Base-by-base conservation (phyloP, 2,888 invertebrate genomes). In the Cosmorhoe ocellata region DNA sequence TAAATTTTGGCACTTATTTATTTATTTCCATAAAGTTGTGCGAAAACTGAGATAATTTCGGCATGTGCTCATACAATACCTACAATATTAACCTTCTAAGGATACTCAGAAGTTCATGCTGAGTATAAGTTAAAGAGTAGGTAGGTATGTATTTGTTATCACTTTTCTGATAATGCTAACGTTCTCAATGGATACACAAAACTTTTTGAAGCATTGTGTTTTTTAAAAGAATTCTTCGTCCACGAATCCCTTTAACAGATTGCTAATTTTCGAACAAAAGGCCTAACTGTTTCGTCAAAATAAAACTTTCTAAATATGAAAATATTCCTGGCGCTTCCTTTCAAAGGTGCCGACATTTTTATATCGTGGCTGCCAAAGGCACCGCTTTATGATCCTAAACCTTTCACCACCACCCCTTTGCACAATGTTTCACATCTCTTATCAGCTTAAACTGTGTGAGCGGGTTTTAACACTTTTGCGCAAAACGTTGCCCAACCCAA, bases 281-380 rank as follows among this genome's bases (percentile, higher is more conserved):
- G 24, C 24, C 53, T 84, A 84, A 85, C 84, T 80, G 79, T 81
- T 83, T 75, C 67, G 49, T 48, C 24, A 58, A 74, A 84, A 87
- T 80, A 80, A 84, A 86, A 83, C 78, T 85, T 84, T 85, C 80
- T 76, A 75, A 66, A 73, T 65, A 55, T 59, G 59, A 66, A 69
- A 59, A 70, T 72, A 67, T 65, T 62, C 66, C 64, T 72, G 75
- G 76, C 78, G 81, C 74, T 75, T 71, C 53, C 54, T 58, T 60
- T 67, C 71, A 85, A 84, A 84, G 69, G 61, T 45, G 63, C 86
- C 86, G 83, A 76, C 71, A 67, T 76, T 85, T 51, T 86, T 76
- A 88, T 86, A 87, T 85, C 74, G 79, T 68, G 48, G 58, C 61
- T 67, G 66, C 63, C 60, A 80, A 84, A 78, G 70, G 59, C 40